These are phyloP conservation scores for Leptinotarsa lineolata DNA, from an alignment of 1,140 invertebrate species.

Conservation along the genomic window DNA sequence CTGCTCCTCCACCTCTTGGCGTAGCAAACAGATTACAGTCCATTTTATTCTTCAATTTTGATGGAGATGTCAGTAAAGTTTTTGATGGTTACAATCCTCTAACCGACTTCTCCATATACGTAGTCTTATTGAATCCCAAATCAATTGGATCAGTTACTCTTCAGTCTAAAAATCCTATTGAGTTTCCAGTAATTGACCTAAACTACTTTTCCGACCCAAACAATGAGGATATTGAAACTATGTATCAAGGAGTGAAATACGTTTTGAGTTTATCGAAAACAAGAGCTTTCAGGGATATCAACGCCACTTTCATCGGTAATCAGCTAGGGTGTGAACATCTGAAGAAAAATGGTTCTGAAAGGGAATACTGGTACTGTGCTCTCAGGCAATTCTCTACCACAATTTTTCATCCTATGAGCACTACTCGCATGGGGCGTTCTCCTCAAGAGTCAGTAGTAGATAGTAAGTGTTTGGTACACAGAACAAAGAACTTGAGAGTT, in stretches of 20 bases:
- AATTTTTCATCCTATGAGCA: slow-evolving; percentile 62
- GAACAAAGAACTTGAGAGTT: slow-evolving; percentile 56
- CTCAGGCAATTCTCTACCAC: slow-evolving; percentile 50
- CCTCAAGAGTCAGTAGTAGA: slow-evolving; percentile 57
- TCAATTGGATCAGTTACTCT: slow-evolving; percentile 73
- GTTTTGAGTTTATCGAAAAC: slow-evolving; percentile 64
- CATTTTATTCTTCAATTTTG: background rate
- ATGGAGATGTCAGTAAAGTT: background rate
- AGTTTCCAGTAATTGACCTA: slow-evolving; percentile 77
- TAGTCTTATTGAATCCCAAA: slow-evolving; percentile 71
- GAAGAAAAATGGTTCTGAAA: slow-evolving; percentile 42
- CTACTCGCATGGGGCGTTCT: slow-evolving; percentile 65
- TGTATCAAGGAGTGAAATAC: slow-evolving; percentile 64
- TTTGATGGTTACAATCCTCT: slow-evolving; percentile 10
- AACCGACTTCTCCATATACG: slow-evolving; percentile 59
- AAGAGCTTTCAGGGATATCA: slow-evolving; percentile 62
- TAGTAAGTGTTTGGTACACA: slow-evolving; percentile 53
- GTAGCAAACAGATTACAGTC: background rate
- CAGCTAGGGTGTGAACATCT: slow-evolving; percentile 17
- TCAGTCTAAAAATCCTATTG: slow-evolving; percentile 67
- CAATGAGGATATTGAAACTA: slow-evolving; percentile 67
- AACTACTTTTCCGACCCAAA: slow-evolving; percentile 69
- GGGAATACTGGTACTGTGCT: slow-evolving; percentile 64
- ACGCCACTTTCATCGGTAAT: slow-evolving; percentile 61
- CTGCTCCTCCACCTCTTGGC: background rate